Evolutionary conservation across 2,113 vertebrate genomes (phyloP).

Genomic region (Panthera uncia): DNA sequence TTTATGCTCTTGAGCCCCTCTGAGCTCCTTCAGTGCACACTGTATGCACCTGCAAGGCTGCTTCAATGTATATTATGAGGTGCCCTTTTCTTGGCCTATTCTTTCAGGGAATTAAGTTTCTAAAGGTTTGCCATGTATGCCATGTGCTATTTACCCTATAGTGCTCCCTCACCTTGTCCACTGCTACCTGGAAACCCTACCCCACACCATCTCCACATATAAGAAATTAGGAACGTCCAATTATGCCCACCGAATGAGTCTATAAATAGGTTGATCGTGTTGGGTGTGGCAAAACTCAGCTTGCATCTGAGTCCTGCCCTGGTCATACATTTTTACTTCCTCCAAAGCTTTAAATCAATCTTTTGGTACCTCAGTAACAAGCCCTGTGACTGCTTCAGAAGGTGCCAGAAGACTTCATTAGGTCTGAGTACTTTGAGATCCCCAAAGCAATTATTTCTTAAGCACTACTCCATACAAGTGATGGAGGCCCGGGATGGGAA

Average conservation of each 20-base stretch:
- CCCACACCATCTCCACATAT: background rate
- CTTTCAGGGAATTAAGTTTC: background rate
- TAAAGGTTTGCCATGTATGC: background rate
- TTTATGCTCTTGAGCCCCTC: background rate
- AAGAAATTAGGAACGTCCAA: background rate
- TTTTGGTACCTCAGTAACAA: background rate
- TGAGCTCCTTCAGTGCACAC: background rate
- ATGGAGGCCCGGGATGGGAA: background rate
- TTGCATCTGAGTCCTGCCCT: background rate
- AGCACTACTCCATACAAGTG: background rate
- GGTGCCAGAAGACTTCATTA: constrained; percentile 46
- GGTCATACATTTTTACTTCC: background rate
- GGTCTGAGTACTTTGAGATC: constrained; percentile 66
- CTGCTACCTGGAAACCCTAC: background rate
- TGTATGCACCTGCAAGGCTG: too few relatives aligned
- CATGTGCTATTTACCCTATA: background rate
- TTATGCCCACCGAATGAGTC: background rate
- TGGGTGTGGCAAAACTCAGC: background rate
- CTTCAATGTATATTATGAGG: background rate
- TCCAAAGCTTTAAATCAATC: background rate
- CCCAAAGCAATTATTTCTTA: constrained; percentile 68
- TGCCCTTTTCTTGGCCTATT: background rate
- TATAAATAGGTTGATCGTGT: background rate
- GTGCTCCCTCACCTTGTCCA: background rate
- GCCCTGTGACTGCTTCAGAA: constrained; percentile 37